These are phyloP conservation scores for Pyralis farinalis DNA, from an alignment of 2,888 invertebrate species.

Conservation along the genomic window DNA sequence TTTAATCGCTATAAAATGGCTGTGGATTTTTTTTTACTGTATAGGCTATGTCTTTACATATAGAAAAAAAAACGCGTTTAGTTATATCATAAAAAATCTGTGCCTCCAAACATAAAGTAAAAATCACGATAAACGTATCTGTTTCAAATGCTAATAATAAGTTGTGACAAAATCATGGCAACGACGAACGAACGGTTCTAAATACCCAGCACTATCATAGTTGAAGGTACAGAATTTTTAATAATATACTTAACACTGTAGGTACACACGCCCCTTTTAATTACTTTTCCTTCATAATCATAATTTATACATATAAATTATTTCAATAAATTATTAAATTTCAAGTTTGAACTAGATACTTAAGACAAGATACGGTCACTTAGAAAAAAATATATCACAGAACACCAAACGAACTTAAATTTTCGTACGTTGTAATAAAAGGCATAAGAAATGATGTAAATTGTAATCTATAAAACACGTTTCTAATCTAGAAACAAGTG, in stretches of 20 bases:
- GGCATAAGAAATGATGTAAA: no score
- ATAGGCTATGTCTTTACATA: not conserved
- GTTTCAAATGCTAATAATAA: no score
- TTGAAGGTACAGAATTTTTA: not conserved
- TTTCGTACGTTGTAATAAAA: not conserved
- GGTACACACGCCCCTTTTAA: conserved; percentile 2
- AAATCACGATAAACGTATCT: no score
- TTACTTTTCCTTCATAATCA: conserved; percentile 1
- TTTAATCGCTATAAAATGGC: conserved; percentile 11
- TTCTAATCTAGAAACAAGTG: no score
- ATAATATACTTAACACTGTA: conserved; percentile 1
- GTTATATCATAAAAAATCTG: not conserved
- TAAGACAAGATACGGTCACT: not conserved
- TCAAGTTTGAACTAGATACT: not conserved
- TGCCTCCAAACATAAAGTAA: not conserved
- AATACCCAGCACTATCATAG: no score
- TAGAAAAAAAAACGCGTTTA: not conserved
- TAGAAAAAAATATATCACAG: conserved; percentile 12
- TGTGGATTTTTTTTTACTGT: conserved; percentile 1
- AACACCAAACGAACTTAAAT: not conserved
- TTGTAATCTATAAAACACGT: no score
- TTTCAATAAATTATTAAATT: not conserved
- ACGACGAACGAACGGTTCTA: no score
- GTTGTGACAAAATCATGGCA: no score
- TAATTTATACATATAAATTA: not conserved